Evolutionary conservation across 2,113 vertebrate species (phyloP).

Genomic region (Hippocampus comes): DNA sequence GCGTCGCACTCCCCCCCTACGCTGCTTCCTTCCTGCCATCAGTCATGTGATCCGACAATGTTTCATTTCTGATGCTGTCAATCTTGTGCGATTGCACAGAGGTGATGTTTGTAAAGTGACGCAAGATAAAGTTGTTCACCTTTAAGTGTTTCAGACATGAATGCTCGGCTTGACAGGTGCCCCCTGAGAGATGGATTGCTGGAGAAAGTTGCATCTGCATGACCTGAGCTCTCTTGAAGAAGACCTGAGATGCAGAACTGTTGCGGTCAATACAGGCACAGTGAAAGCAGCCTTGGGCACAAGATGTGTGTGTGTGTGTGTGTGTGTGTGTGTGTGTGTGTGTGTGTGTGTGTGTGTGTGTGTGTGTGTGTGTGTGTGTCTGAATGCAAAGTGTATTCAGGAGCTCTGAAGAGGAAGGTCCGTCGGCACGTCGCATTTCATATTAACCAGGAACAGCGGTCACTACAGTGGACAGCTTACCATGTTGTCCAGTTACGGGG

Average conservation of each 20-base stretch:
- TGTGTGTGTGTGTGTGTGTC: no score
- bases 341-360: no score
- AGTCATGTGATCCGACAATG: constrained; percentile 40
- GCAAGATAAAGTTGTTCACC: constrained; percentile 56
- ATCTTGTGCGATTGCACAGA: constrained; percentile 31
- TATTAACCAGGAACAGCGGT: no score
- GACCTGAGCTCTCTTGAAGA: constrained; percentile 13
- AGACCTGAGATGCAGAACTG: constrained; percentile 22
- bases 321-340: no score
- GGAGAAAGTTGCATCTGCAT: background rate
- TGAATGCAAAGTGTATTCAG: no score
- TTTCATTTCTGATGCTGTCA: constrained; percentile 49
- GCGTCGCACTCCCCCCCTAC: constrained; percentile 39
- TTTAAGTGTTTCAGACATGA: constrained; percentile 37
- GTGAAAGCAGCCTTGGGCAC: constrained; percentile 4
- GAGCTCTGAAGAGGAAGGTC: no score
- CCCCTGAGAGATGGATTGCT: constrained; percentile 22
- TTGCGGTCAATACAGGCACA: constrained; percentile 25
- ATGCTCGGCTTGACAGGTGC: constrained; percentile 32
- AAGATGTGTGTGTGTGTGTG: background rate
- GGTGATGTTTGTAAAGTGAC: constrained; percentile 40
- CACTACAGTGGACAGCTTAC: no score
- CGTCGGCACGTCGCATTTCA: no score
- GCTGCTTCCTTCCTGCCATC: constrained; percentile 32
- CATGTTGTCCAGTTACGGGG: no score